Conservation (phyloP, 2,797 vertebrate genomes). For the Scolopax bukidnonensis region DNA sequence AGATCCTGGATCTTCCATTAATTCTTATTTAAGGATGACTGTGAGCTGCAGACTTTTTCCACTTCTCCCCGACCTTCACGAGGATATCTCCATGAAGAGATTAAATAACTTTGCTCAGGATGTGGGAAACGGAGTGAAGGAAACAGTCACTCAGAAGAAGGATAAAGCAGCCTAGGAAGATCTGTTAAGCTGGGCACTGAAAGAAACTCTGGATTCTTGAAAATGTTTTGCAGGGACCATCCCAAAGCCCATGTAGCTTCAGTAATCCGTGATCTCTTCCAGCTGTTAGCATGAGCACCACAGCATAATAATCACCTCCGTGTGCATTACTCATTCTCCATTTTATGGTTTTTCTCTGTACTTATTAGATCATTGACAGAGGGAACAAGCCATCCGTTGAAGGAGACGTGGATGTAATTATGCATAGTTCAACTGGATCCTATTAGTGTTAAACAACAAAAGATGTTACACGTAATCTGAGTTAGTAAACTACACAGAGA, state of each 20-base stretch:
- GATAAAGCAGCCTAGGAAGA: neutral
- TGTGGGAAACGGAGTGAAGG: neutral
- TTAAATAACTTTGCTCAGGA: neutral
- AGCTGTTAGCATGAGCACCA: constrained; percentile 58
- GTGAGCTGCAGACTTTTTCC: neutral
- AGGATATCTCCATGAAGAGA: neutral
- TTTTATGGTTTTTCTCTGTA: constrained; percentile 12
- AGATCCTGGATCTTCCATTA: neutral
- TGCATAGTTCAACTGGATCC: constrained; percentile 28
- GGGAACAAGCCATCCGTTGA: constrained; percentile 33
- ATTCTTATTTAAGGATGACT: neutral
- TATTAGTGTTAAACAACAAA: constrained; percentile 52
- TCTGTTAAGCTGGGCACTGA: constrained; percentile 10
- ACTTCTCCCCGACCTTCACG: neutral
- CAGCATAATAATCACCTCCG: constrained; percentile 48
- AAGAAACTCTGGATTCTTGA: constrained; percentile 52
- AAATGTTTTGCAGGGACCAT: constrained; percentile 44
- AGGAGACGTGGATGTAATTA: constrained; percentile 67
- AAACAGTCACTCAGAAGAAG: constrained; percentile 14
- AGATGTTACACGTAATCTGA: neutral
- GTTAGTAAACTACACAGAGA: neutral
- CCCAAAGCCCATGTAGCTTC: constrained; percentile 45
- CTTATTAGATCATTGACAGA: constrained; percentile 47
- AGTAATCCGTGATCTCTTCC: constrained; percentile 67
- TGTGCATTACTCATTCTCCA: constrained; percentile 37